phyloP scores from a whole-genome alignment of 2,888 invertebrate genomes.

The Orchestes rusci region DNA sequence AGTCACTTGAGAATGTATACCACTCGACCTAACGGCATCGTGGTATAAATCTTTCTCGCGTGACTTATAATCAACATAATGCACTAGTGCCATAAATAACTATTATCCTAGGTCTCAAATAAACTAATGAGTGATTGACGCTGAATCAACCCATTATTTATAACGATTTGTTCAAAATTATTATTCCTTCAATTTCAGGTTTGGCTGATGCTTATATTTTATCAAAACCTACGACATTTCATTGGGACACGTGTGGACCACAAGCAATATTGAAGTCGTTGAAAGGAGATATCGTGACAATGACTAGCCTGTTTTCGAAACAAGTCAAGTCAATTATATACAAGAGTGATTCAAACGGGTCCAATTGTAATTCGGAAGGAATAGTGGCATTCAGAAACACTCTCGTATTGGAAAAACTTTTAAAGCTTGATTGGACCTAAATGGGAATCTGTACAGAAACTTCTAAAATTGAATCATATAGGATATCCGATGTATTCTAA shows the following conservation, averaged over 20 bases:
- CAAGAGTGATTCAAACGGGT: slow-evolving; percentile 2
- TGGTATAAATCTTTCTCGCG: too few relatives aligned
- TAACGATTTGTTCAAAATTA: too few relatives aligned
- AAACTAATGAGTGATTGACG: too few relatives aligned
- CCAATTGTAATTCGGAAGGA: slow-evolving; percentile 43
- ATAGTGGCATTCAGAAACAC: slow-evolving; percentile 42
- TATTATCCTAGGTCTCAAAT: too few relatives aligned
- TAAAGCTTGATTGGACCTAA: slow-evolving; percentile 5
- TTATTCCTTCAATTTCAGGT: slow-evolving; percentile 47
- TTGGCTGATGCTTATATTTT: slow-evolving; percentile 69
- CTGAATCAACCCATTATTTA: too few relatives aligned
- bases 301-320: background rate
- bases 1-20: too few relatives aligned
- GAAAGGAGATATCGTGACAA: slow-evolving; percentile 61
- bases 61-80: too few relatives aligned
- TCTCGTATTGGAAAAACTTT: slow-evolving; percentile 28
- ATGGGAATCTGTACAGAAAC: background rate
- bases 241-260: slow-evolving; percentile 90
- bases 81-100: too few relatives aligned
- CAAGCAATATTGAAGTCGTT: slow-evolving; percentile 62
- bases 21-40: too few relatives aligned
- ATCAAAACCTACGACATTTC: slow-evolving; percentile 72
- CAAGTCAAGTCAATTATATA: slow-evolving; percentile 7
- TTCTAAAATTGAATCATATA: too few relatives aligned
- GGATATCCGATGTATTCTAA: too few relatives aligned